Evolutionary conservation across 2,113 vertebrate genomes (phyloP), one percentile per base, ranked within the genome.

Genomic region (Asarcornis scutulata): DNA sequence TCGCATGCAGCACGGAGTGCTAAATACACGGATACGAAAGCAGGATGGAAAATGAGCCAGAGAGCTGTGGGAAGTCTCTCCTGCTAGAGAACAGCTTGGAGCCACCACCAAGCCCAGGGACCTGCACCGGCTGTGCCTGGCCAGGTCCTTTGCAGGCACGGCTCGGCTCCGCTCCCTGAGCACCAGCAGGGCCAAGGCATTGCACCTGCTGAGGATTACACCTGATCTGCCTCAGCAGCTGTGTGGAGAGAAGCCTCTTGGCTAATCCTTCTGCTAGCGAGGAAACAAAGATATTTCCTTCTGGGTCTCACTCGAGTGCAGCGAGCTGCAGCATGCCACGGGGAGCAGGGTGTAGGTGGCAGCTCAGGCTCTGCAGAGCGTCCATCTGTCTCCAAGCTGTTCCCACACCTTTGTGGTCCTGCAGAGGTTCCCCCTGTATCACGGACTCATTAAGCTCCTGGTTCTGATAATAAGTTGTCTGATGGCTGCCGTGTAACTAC

Each of bases 21-120:
- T 16, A 14, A 60, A 64, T 38, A 85, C 32, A 11, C 3, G 4
- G 44, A 6, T 3, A 34, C 1, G 4, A 52, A 8, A 0, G 27
- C 2, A 23, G 32, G 63, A 38, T 10, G 62, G 52, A 17, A 42
- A 91, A 22, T 1, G 29, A 83, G 38, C 20, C 76, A 76, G 72
- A 10, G 56, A 53, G 32, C n/a, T 82, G 38, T 3, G n/a, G 69
- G 69, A 59, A 62, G 11, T 17, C 38, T 62, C 40, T 52, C 66
- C 36, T 62, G n/a, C 34, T 67, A 50, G 16, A 67, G 34, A 7
- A 38, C 20, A n/a, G 31, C 46, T 18, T 17, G 17, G 71, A 81
- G 44, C 80, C 80, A 42, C 80, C 66, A 38, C n/a, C 26, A 50
- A 53, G 53, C 25, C 8, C 17, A 25, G 18, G n/a, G 62, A 58